phyloP scores from a whole-genome alignment of 2,888 invertebrate genomes.

The Drosophila fulvimacula region DNA sequence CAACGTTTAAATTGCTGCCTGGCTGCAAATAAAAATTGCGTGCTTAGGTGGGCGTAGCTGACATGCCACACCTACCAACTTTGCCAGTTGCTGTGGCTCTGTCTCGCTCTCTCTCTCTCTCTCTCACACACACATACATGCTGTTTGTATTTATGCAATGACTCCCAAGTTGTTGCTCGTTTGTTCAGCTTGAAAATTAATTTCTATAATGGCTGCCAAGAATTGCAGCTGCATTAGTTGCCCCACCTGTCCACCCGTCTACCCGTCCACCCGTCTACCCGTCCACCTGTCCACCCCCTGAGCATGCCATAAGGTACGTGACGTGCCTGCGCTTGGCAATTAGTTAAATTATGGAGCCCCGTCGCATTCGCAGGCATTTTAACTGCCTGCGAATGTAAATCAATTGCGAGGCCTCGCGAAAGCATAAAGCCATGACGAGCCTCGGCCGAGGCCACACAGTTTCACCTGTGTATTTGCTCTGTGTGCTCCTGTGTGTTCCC shows the following conservation, averaged over 20 bases:
- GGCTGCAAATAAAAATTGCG: constrained; percentile 74
- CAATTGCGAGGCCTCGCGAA: constrained; percentile 38
- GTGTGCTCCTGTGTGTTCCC: constrained; percentile 62
- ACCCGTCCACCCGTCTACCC: not conserved
- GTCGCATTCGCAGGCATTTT: constrained; percentile 58
- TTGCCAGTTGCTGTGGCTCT: constrained; percentile 24
- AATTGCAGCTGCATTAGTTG: constrained; percentile 69
- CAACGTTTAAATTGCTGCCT: constrained; percentile 76
- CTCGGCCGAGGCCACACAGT: constrained; percentile 38
- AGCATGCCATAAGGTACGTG: constrained; percentile 59
- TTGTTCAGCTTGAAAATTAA: constrained; percentile 80
- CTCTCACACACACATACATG: not conserved
- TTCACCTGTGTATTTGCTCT: constrained; percentile 39
- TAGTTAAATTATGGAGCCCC: constrained; percentile 73
- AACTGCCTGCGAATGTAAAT: constrained; percentile 72
- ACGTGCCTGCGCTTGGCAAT: constrained; percentile 76
- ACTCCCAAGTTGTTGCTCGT: constrained; percentile 80
- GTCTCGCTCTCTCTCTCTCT: constrained; percentile 1
- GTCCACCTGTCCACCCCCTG: not conserved
- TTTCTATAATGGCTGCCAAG: constrained; percentile 79
- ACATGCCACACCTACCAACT: constrained; percentile 73
- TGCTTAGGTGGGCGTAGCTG: constrained; percentile 78
- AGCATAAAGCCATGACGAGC: constrained; percentile 40
- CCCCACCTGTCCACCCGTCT: not conserved
- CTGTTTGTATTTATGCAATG: constrained; percentile 71